These are phyloP conservation scores for Lycaena phlaeas DNA, from an alignment of 2,888 invertebrate genomes.

Conservation along the genomic window DNA sequence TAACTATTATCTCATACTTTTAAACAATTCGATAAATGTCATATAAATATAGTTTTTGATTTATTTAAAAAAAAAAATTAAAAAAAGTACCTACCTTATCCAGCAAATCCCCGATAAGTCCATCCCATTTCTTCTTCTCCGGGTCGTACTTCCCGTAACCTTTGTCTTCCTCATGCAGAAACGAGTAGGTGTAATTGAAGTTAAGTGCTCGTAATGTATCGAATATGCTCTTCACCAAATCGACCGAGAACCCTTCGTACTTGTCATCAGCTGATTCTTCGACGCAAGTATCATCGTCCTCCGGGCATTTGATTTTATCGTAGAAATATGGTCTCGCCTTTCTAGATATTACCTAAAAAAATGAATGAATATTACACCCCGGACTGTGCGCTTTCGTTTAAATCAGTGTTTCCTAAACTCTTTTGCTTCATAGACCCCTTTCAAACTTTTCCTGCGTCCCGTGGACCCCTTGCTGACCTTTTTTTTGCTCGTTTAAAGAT, in stretches of 20 bases:
- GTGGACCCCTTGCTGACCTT: too few species aligned
- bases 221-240: slow-evolving; percentile 81
- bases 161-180: slow-evolving; percentile 33
- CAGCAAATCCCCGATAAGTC: slow-evolving; percentile 49
- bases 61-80: background rate
- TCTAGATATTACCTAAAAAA: slow-evolving; percentile 73
- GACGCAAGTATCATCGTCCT: slow-evolving; percentile 34
- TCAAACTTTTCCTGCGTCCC: too few species aligned
- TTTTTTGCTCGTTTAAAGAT: too few species aligned
- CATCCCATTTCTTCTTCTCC: slow-evolving; percentile 49
- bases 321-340: slow-evolving; percentile 83
- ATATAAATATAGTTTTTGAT: too few species aligned
- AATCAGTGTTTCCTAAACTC: too few species aligned
- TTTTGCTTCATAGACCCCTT: too few species aligned
- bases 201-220: slow-evolving; percentile 59
- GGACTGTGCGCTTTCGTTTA: too few species aligned
- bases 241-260: slow-evolving; percentile 84
- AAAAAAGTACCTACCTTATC: slow-evolving; percentile 39
- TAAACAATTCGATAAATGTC: too few species aligned
- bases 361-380: too few species aligned
- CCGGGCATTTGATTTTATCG: slow-evolving; percentile 59
- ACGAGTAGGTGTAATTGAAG: slow-evolving; percentile 47
- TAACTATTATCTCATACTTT: too few species aligned
- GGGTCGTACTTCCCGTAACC: slow-evolving; percentile 36
- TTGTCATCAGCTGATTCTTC: slow-evolving; percentile 74